Evolutionary conservation across 2,797 vertebrate genomes (phyloP), one percentile per base, ranked within the genome.

Genomic region (Sebastes nivosus): DNA sequence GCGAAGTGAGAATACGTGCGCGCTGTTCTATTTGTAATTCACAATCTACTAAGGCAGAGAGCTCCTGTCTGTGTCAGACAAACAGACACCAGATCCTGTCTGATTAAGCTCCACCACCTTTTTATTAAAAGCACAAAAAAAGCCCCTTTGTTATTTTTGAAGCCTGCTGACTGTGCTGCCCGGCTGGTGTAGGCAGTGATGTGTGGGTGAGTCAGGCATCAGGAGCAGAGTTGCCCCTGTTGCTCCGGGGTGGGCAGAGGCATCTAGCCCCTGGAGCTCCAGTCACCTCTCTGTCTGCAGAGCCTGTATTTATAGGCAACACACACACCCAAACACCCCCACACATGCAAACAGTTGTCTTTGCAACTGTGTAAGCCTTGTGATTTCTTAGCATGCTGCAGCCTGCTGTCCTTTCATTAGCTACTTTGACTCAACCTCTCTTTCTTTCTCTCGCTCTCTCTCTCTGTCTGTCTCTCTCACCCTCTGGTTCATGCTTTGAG

Each of bases 331-430:
- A 88, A 42, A 87, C 88, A 75, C 89, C 82, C 76, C 72, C 81
- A 81, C 91, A 86, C 85, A 89, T 79, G 65, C 84, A 88, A 90
- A 93, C 89, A 88, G 88, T 93, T 91, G 89, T 91, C 89, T 93
- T 93, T 93, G 83, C 88, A 80, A 81, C 85, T 77, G 72, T 79
- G 84, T 82, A 75, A 81, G 86, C 88, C 83, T 91, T 69, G 16
- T 85, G 87, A 88, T 91, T 89, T 89, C 74, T 89, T 88, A 68
- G 86, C 89, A 80, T 88, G 92, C 91, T 90, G 80, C 76, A 91
- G 89, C 91, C 85, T 93, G 92, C 85, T 90, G 85, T 92, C 88
- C 89, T 90, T 85, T 90, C 90, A 93, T 91, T 88, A 85, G 80
- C 82, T 85, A 20, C 79, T 84, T 89, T 91, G 86, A 89, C 88